Conservation (phyloP, 2,113 vertebrate genomes). For the Oxyura jamaicensis region DNA sequence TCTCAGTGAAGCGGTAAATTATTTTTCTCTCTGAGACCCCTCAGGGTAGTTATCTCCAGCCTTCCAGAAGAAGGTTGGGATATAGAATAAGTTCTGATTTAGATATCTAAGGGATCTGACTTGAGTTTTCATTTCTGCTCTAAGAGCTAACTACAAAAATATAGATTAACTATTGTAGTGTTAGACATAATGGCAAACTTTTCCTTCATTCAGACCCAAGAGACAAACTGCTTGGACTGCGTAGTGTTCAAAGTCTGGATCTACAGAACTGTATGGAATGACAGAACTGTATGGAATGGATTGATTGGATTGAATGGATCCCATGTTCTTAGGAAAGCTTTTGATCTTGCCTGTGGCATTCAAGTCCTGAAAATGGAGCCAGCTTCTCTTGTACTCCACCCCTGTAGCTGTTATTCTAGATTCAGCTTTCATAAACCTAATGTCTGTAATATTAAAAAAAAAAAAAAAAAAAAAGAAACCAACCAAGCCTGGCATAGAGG, state of each 20-base stretch:
- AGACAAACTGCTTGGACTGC: background rate
- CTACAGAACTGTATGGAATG: background rate
- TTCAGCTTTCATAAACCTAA: background rate
- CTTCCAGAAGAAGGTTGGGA: background rate
- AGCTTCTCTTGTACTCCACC: background rate
- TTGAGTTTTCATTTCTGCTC: background rate
- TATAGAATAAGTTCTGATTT: background rate
- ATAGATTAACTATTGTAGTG: background rate
- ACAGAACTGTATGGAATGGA: background rate
- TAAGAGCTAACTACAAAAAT: background rate
- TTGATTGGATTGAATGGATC: background rate
- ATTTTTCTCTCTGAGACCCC: fast-evolving
- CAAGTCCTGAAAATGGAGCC: background rate
- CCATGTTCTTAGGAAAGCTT: background rate
- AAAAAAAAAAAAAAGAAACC: too few species aligned
- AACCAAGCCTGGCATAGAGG: background rate
- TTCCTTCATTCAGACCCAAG: background rate
- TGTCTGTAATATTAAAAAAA: background rate
- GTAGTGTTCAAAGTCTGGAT: background rate
- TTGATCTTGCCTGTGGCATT: background rate
- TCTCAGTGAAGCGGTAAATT: background rate
- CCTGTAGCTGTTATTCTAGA: background rate
- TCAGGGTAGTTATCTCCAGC: background rate
- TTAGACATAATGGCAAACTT: background rate
- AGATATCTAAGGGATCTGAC: background rate